phyloP scores from a whole-genome alignment of 2,113 vertebrate species.

The Cariama cristata region DNA sequence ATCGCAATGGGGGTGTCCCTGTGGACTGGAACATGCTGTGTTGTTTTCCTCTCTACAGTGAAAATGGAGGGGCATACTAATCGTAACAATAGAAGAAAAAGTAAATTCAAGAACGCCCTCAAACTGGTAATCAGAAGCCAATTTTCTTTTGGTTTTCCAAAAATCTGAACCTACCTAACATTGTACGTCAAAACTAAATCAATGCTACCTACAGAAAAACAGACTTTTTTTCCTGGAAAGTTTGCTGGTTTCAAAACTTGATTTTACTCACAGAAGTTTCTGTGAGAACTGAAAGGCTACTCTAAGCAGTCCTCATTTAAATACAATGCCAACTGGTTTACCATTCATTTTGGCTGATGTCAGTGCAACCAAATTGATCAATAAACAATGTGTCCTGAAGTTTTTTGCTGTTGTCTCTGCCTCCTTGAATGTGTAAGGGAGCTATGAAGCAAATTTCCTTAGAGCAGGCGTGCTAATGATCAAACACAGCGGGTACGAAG shows the following conservation, averaged over 20 bases:
- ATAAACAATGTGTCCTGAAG: not conserved
- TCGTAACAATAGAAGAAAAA: not conserved
- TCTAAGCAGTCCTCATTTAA: not conserved
- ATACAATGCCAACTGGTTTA: not conserved
- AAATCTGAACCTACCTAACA: not conserved
- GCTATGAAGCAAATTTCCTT: not conserved
- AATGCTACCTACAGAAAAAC: not conserved
- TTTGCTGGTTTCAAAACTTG: not conserved
- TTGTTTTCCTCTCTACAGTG: not conserved
- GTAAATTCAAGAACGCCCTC: not conserved
- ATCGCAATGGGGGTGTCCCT: not conserved
- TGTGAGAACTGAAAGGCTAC: not conserved
- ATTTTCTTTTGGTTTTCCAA: not conserved
- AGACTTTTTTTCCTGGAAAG: not conserved
- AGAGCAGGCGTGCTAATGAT: not conserved
- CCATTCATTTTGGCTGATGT: not conserved
- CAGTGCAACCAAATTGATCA: rapidly evolving
- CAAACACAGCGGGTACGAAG: not conserved
- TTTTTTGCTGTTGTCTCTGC: not conserved
- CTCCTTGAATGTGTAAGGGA: not conserved
- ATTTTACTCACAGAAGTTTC: not conserved
- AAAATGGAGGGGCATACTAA: not conserved
- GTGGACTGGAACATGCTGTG: not conserved
- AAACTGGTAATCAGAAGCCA: not conserved
- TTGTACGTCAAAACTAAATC: not conserved